These are phyloP conservation scores for Theonella swinhoei DNA, from an alignment of 37 sponge, comb jelly and placozoan species.

Conservation along the genomic window DNA sequence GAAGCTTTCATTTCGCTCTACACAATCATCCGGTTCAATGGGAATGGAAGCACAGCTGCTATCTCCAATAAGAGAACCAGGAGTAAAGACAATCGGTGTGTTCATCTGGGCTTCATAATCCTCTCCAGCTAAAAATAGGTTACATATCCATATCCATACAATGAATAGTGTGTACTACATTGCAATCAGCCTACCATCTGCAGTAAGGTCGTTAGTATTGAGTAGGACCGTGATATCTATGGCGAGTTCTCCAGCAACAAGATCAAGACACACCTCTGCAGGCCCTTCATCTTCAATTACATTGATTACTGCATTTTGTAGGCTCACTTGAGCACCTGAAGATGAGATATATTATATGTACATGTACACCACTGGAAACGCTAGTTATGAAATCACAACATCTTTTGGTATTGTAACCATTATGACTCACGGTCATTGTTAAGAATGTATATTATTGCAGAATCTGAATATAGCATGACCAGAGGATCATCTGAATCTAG, in stretches of 20 bases:
- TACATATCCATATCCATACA: no score
- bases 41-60: neutral
- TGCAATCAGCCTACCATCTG: neutral
- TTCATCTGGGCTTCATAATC: neutral
- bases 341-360: no score
- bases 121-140: neutral
- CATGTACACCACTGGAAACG: no score
- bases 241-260: neutral
- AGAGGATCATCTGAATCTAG: neutral
- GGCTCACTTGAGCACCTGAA: neutral
- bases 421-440: conserved; percentile 1
- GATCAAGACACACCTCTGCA: neutral
- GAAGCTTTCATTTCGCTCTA: neutral
- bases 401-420: neutral
- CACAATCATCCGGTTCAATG: neutral
- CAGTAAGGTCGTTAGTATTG: neutral
- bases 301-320: neutral
- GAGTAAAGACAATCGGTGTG: neutral
- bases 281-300: neutral
- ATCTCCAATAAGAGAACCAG: neutral
- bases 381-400: no score
- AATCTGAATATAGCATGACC: neutral
- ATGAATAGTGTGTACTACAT: no score
- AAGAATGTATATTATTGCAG: neutral
- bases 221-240: neutral